Evolutionary conservation across 2,888 invertebrate genomes (phyloP), one percentile per base, ranked within the genome.

Genomic region (Drosophila vallismaia): DNA sequence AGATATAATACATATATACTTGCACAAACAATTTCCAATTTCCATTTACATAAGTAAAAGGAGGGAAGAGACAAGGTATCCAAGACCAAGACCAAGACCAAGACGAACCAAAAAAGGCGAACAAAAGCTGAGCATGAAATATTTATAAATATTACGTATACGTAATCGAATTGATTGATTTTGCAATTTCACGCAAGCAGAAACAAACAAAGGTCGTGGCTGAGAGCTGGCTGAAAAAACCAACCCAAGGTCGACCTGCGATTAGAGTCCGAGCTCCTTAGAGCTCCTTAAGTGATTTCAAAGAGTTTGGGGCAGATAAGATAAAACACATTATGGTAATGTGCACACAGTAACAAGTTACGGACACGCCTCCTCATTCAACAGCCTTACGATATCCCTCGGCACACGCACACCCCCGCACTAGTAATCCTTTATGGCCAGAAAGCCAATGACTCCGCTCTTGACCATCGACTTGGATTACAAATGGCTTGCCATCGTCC

Each of bases 131-230:
- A 76, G 75, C 81, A 85, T 89, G 75, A 89, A 89, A 88, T 86
- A 88, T 89, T 88, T 88, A 89, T 81, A 87, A 79, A 82, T 79
- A 86, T 84, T 79, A 71, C 86, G 77, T 85, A 87, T 87, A 79
- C 81, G 85, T 86, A 89, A 89, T 84, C 78, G 80, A 88, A 89
- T 88, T 89, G 90, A 89, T 89, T 89, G 90, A 89, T 88, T 85
- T 75, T 77, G 79, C 85, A 77, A 85, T 85, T 86, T 79, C 77
- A 82, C 77, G 82, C 86, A 79, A 76, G 63, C 57, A 62, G 71
- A 77, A 85, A 87, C 76, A 75, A 86, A 66, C 31, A 48, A 33
- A 58, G 28, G 12, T 50, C 40, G 10, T 9, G 36, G 14, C 42
- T 7, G 12, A 26, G 7, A 9, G 19, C 19, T 19, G 19, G 19